Evolutionary conservation across 2,113 vertebrate genomes (phyloP).

Genomic region (Cyphomyrus discorhynchus): DNA sequence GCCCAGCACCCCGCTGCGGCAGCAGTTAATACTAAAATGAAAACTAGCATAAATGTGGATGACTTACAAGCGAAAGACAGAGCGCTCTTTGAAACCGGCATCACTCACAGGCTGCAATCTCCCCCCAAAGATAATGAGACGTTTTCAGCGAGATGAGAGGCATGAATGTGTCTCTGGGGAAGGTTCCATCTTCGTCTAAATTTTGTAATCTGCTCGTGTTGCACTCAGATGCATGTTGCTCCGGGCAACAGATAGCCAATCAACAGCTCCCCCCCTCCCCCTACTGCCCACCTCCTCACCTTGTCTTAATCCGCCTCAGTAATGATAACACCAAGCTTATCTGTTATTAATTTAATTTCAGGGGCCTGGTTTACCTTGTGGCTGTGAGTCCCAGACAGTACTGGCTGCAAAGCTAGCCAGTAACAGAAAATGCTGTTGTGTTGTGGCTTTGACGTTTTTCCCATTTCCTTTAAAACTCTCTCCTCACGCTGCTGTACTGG

Average conservation of each 20-base stretch:
- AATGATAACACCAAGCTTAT: constrained; percentile 5
- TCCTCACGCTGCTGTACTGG: background rate
- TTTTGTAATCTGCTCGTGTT: constrained; percentile 7
- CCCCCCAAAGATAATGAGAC: background rate
- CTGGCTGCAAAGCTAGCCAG: background rate
- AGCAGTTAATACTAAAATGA: background rate
- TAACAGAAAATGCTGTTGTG: background rate
- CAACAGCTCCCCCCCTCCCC: background rate
- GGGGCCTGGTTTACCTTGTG: background rate
- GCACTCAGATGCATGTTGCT: constrained; percentile 6
- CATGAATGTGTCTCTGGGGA: background rate
- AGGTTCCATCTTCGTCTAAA: background rate
- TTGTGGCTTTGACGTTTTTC: background rate
- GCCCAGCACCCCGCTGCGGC: background rate
- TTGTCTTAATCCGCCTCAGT: background rate
- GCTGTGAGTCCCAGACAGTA: background rate
- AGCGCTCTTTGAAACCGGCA: background rate
- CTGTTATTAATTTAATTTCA: constrained; percentile 7
- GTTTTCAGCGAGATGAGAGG: background rate
- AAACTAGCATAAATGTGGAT: background rate
- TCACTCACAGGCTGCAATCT: background rate
- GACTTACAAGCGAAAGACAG: background rate
- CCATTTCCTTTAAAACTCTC: background rate
- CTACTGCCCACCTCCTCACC: background rate
- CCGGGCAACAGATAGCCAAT: constrained; percentile 9